Percentiles rank a stretch among this genome's conserved stretches.
phyloP scores from a whole-genome alignment of 2,888 invertebrate species.

The Xylota sylvarum region DNA sequence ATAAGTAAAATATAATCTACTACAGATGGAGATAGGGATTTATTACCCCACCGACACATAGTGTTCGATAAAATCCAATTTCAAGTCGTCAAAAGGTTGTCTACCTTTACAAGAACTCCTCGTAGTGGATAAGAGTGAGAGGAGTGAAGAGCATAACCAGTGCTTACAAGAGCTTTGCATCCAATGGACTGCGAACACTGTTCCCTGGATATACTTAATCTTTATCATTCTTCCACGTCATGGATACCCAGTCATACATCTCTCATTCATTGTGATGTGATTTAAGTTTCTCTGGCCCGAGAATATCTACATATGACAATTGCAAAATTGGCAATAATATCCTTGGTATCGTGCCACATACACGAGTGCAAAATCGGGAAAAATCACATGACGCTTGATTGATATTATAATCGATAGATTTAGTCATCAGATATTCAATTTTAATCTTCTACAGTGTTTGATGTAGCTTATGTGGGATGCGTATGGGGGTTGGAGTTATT shows the following conservation, averaged over 20 bases:
- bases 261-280: slow-evolving; percentile 1
- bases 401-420: slow-evolving; percentile 52
- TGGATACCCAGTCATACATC: background rate
- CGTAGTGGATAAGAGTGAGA: background rate
- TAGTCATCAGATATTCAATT: slow-evolving; percentile 52
- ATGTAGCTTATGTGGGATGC: background rate
- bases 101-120: background rate
- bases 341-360: slow-evolving; percentile 15
- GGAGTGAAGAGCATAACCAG: background rate
- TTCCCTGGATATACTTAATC: background rate
- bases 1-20: background rate
- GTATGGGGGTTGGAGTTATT: background rate
- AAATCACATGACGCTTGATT: slow-evolving; percentile 43
- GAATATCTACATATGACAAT: slow-evolving; percentile 12
- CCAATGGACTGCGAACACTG: background rate
- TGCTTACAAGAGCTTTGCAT: background rate
- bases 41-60: slow-evolving; percentile 8
- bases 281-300: background rate
- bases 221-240: background rate
- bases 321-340: slow-evolving; percentile 36
- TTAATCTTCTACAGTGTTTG: slow-evolving; percentile 33
- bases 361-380: background rate
- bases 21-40: background rate
- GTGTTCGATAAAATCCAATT: slow-evolving; percentile 13
- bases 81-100: slow-evolving; percentile 3